Conservation (phyloP, 2,888 invertebrate genomes). For the Nysson spinosus region DNA sequence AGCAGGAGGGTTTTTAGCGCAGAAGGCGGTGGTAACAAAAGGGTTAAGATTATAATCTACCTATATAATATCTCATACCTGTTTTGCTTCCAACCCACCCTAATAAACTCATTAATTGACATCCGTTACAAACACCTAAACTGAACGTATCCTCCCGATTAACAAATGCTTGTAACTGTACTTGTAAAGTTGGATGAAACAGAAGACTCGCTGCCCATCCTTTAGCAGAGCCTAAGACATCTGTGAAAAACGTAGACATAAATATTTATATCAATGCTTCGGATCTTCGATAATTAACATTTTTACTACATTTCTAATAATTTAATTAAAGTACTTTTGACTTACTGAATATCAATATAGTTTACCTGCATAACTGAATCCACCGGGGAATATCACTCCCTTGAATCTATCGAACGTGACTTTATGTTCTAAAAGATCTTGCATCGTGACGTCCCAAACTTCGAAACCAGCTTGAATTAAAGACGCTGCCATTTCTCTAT, state of each 20-base stretch:
- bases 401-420: slow-evolving; percentile 88
- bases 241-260: too few relatives aligned
- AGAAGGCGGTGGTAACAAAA: too few relatives aligned
- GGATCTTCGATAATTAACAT: too few relatives aligned
- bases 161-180: slow-evolving; percentile 88
- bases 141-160: slow-evolving; percentile 91
- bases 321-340: neutral
- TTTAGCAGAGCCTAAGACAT: slow-evolving; percentile 97
- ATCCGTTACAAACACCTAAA: slow-evolving; percentile 98
- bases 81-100: slow-evolving; percentile 88
- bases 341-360: neutral
- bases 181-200: slow-evolving; percentile 86
- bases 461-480: slow-evolving; percentile 92
- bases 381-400: slow-evolving; percentile 96
- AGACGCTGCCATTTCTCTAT: slow-evolving; percentile 97
- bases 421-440: slow-evolving; percentile 87
- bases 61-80: too few relatives aligned
- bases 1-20: too few relatives aligned
- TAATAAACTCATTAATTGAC: slow-evolving; percentile 95
- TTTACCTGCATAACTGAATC: slow-evolving; percentile 98
- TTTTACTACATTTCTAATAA: slow-evolving; percentile 6
- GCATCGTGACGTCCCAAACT: slow-evolving; percentile 97
- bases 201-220: slow-evolving; percentile 97
- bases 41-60: too few relatives aligned
- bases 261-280: too few relatives aligned